phyloP scores from a whole-genome alignment of 2,888 invertebrate genomes.

The Eudasyphora cyanicolor region DNA sequence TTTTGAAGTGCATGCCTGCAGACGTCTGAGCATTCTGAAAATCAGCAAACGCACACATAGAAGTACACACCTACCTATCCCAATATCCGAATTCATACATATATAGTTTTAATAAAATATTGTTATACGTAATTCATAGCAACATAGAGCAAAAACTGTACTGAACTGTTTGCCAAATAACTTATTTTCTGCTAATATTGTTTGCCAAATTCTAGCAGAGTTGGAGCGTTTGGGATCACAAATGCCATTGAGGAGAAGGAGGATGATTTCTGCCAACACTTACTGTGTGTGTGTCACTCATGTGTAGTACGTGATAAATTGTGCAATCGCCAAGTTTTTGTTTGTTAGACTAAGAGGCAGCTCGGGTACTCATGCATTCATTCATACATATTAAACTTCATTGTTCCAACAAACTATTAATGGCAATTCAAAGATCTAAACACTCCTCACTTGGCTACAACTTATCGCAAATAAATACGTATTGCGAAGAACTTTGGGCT shows the following conservation, averaged over 20 bases:
- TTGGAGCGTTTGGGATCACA: too few relatives aligned
- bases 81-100: neutral
- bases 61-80: too few relatives aligned
- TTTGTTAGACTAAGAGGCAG: neutral
- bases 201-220: too few relatives aligned
- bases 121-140: neutral
- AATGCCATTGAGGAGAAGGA: neutral
- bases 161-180: conserved; percentile 9
- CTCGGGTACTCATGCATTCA: neutral
- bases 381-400: neutral
- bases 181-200: neutral
- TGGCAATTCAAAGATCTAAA: neutral
- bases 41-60: too few relatives aligned
- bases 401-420: neutral
- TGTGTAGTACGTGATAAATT: conserved; percentile 25
- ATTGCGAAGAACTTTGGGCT: neutral
- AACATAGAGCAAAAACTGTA: conserved; percentile 6
- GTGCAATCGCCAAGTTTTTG: neutral
- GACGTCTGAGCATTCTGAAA: too few relatives aligned
- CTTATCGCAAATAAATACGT: neutral
- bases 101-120: conserved; percentile 1
- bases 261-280: conserved; percentile 2
- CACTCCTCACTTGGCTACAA: neutral
- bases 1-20: too few relatives aligned
- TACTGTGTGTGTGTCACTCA: neutral